Percentiles rank a stretch among this genome's conserved stretches.
Evolutionary conservation across 2,113 vertebrate species (phyloP).

Genomic region (Polyodon spathula): DNA sequence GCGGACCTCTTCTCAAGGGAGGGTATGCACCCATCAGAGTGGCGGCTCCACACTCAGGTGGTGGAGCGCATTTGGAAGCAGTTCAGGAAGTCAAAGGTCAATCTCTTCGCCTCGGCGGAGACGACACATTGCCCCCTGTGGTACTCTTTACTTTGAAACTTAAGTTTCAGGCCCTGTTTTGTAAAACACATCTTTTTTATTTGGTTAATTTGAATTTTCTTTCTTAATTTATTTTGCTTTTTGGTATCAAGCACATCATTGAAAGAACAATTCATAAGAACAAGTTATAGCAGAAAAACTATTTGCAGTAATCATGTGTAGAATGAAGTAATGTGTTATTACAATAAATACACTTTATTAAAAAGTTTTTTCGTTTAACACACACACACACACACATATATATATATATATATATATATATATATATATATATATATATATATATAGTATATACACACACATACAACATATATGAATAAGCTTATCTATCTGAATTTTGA

Average conservation of each 20-base stretch:
- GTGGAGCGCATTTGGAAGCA: too few species aligned
- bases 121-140: too few species aligned
- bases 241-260: background rate
- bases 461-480: too few species aligned
- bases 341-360: background rate
- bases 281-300: background rate
- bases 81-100: constrained; percentile 49
- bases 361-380: background rate
- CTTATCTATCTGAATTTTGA: too few species aligned
- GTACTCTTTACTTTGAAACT: constrained; percentile 41
- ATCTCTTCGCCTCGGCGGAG: constrained; percentile 30
- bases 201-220: background rate
- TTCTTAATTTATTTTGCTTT: background rate
- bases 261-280: background rate
- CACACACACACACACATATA: too few species aligned
- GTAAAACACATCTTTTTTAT: background rate
- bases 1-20: too few species aligned
- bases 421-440: too few species aligned
- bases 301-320: background rate
- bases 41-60: too few species aligned
- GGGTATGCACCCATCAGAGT: too few species aligned
- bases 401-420: too few species aligned
- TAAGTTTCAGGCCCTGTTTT: constrained; percentile 42
- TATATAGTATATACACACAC: too few species aligned
- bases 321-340: background rate